Evolutionary conservation across 2,113 vertebrate genomes (phyloP).

Genomic region (Henicopernis longicauda): DNA sequence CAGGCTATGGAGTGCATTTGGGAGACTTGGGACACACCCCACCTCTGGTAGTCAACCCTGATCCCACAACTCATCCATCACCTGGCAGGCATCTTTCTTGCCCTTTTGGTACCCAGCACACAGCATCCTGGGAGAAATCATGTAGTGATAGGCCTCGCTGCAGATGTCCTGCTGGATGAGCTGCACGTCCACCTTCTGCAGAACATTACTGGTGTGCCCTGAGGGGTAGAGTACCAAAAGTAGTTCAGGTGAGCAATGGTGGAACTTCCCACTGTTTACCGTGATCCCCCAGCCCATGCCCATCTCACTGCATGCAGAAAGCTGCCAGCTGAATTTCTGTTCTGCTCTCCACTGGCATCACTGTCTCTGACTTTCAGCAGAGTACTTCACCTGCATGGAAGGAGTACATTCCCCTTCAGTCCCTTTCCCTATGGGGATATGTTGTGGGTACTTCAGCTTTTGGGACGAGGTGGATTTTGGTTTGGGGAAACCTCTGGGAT

Average conservation of each 20-base stretch:
- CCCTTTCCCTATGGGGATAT: background rate
- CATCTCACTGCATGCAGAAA: background rate
- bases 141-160: conserved; percentile 80
- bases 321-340: background rate
- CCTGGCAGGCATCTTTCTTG: conserved; percentile 91
- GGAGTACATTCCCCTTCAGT: background rate
- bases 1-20: background rate
- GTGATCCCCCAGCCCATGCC: background rate
- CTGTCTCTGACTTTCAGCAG: background rate
- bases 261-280: background rate
- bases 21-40: background rate
- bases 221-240: background rate
- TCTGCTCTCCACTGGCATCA: background rate
- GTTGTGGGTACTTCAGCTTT: background rate
- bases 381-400: background rate
- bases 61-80: background rate
- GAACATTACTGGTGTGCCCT: conserved; percentile 78
- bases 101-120: conserved; percentile 88
- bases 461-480: background rate
- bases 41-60: background rate
- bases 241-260: background rate
- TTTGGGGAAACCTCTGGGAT: background rate
- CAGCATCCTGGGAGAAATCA: conserved; percentile 90
- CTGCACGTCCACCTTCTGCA: conserved; percentile 87
- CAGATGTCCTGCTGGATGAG: conserved; percentile 86